phyloP scores from a whole-genome alignment of 2,113 vertebrate species.

The Spilogale gracilis region DNA sequence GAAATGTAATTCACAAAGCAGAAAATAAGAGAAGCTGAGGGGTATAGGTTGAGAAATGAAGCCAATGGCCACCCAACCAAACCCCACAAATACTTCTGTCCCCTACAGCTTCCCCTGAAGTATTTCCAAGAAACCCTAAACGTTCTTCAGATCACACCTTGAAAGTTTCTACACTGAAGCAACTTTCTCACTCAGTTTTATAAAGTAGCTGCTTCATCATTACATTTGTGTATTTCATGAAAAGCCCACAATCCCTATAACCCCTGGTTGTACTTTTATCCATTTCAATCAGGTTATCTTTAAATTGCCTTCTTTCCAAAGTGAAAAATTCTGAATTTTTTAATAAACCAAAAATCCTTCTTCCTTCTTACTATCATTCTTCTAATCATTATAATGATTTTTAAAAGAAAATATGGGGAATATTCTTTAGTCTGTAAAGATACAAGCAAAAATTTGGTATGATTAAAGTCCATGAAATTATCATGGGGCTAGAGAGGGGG shows the following conservation, averaged over 20 bases:
- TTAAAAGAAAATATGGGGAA: not conserved
- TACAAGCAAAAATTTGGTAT: not conserved
- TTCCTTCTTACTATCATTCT: not conserved
- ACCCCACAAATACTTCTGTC: not conserved
- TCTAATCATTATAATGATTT: not conserved
- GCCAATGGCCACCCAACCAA: not conserved
- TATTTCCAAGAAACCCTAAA: not conserved
- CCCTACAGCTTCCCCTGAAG: not conserved
- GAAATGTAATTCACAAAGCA: not conserved
- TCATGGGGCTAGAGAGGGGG: not conserved
- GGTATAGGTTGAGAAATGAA: not conserved
- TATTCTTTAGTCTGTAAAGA: not conserved
- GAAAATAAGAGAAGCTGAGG: not conserved
- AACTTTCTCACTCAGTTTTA: conserved; percentile 15
- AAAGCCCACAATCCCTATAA: not conserved
- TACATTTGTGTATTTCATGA: not conserved
- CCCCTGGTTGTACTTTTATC: not conserved
- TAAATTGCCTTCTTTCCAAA: conserved; percentile 25
- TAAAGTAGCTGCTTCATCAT: not conserved
- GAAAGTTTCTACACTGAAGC: not conserved
- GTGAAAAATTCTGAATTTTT: conserved; percentile 12
- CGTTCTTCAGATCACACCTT: not conserved
- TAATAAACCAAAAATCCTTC: not conserved
- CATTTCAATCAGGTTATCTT: not conserved
- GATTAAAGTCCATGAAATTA: not conserved